These are phyloP conservation scores for Drosophila lowei DNA, from an alignment of 1,140 invertebrate genomes.

Conservation along the genomic window DNA sequence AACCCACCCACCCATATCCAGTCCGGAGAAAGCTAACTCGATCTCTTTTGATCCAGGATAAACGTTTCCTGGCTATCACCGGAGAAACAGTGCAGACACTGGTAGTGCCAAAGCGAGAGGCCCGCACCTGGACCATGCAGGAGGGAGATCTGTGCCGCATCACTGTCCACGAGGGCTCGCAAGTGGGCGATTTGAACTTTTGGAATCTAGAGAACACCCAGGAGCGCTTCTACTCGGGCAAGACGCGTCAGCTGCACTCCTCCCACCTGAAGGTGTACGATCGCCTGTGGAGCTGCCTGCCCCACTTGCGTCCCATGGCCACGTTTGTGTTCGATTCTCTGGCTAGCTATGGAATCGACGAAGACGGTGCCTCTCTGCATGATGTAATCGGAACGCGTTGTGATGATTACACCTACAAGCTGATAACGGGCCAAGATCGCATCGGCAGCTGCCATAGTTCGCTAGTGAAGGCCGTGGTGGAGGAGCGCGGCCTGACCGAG, in stretches of 20 bases:
- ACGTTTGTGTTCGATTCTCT: constrained; percentile 84
- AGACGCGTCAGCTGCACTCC: constrained; percentile 84
- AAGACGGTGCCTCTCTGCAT: constrained; percentile 84
- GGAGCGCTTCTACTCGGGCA: constrained; percentile 84
- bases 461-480: constrained; percentile 82
- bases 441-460: constrained; percentile 84
- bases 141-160: constrained; percentile 82
- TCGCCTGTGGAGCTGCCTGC: constrained; percentile 84
- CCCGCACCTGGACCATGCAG: constrained; percentile 82
- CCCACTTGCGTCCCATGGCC: constrained; percentile 84
- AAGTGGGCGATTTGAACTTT: constrained; percentile 84
- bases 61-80: constrained; percentile 67
- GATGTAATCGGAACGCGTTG: constrained; percentile 84
- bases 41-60: constrained; percentile 36
- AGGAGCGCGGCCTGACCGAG: constrained; percentile 82
- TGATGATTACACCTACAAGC: constrained; percentile 84
- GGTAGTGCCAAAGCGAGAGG: constrained; percentile 81
- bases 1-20: too few relatives aligned
- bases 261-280: constrained; percentile 83
- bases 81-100: constrained; percentile 70
- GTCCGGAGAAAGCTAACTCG: not conserved
- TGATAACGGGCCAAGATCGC: constrained; percentile 83
- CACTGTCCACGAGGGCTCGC: constrained; percentile 81
- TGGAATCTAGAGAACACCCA: constrained; percentile 84
- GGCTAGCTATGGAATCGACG: constrained; percentile 83